Evolutionary conservation across 2,888 invertebrate genomes (phyloP), one percentile per base, ranked within the genome.

Genomic region (Protophormia terraenovae): DNA sequence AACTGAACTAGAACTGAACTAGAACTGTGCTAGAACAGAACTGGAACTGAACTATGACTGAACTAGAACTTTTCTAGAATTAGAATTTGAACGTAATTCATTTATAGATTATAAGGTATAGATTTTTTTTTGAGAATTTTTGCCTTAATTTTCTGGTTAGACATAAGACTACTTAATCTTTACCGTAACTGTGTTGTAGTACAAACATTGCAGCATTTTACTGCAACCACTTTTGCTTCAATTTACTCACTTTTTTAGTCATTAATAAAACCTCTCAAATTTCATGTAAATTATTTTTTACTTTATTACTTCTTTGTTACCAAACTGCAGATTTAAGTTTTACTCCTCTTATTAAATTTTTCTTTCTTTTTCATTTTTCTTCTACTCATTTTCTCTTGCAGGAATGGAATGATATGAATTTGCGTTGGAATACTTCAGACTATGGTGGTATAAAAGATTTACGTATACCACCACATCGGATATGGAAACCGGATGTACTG

Each of bases 401-500:
- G 98, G 98, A 98, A 94, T 99, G 99, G 99, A 97, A 97, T 93
- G 99, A 99, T 93, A 97, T 98, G 95, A 99, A 99, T 94, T 95
- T 99, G 93, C 95, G 97, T 93, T 99, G 99, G 99, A 98, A 99
- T 94, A 96, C 97, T 90, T 96, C 97, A 88, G 98, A 99, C 93
- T 99, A 97, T 93, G 99, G 99, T 87, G 98, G 98, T 88, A 97
- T 99, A 81, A 97, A 97, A 93, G 98, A 97, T 93, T 95, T 99
- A 90, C 95, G 98, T 92, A 97, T 99, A 93, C 98, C 99, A 88
- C 97, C 98, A 87, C 97, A 97, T 93, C 96, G 97, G 93, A 95
- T 99, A 92, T 99, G 99, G 99, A 98, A 98, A 94, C 99, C 99
- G 89, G 99, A 99, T 93, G 98, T 99, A 90, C 97, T 99, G 90